Conservation (phyloP, 2,888 invertebrate species). For the Melinaea marsaeus region DNA sequence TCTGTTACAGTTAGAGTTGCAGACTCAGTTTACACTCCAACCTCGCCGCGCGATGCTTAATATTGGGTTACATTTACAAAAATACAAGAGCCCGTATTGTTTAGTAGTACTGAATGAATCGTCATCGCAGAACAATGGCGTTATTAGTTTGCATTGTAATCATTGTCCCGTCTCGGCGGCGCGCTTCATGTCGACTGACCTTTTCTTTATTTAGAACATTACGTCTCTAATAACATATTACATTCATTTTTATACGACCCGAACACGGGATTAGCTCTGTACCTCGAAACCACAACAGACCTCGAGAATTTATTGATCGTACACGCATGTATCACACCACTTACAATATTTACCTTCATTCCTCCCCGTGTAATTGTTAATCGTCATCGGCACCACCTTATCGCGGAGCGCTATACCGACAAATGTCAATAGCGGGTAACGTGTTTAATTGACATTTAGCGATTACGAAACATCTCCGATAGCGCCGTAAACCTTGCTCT, state of each 20-base stretch:
- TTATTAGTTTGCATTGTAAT: slow-evolving; percentile 46
- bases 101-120: slow-evolving; percentile 19
- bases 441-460: slow-evolving; percentile 31
- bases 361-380: slow-evolving; percentile 12
- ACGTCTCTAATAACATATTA: slow-evolving; percentile 11
- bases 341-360: slow-evolving; percentile 8
- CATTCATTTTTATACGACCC: not conserved
- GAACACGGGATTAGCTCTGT: not conserved
- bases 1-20: not conserved
- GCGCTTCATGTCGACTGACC: slow-evolving; percentile 48
- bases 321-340: no score
- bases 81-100: slow-evolving; percentile 25
- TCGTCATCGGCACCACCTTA: slow-evolving; percentile 21
- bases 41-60: not conserved
- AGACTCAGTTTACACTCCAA: no score
- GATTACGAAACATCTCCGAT: slow-evolving; percentile 29
- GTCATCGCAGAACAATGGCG: slow-evolving; percentile 39
- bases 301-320: not conserved
- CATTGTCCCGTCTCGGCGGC: slow-evolving; percentile 41
- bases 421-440: slow-evolving; percentile 30
- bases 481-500: slow-evolving; percentile 27
- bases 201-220: slow-evolving; percentile 37
- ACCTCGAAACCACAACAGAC: no score
- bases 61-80: slow-evolving; percentile 12
- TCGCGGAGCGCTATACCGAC: slow-evolving; percentile 19